Evolutionary conservation across 2,113 vertebrate genomes (phyloP).

Genomic region (Periophthalmodon schlosseri): DNA sequence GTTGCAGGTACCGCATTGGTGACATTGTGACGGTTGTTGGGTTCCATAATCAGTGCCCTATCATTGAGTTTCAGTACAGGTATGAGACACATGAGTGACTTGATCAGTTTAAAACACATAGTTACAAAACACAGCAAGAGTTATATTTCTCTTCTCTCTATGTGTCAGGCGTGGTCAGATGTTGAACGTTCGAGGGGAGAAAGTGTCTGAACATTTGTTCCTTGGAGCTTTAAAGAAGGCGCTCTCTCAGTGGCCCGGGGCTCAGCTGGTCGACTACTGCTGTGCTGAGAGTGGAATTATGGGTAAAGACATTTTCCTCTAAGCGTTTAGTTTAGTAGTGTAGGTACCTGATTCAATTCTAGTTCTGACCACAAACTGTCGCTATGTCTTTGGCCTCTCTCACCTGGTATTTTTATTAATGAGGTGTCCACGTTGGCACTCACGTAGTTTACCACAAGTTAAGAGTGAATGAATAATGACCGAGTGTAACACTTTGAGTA

Average conservation of each 20-base stretch:
- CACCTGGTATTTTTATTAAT: too few species aligned
- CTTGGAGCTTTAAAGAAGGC: constrained; percentile 75
- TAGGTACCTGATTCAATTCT: too few species aligned
- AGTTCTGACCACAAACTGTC: too few species aligned
- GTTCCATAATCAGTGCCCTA: constrained; percentile 85
- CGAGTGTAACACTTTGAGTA: background rate
- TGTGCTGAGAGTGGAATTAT: constrained; percentile 87
- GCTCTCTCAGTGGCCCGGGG: constrained; percentile 82
- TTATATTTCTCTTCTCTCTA: background rate
- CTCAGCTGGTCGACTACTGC: constrained; percentile 85
- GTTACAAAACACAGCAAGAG: too few species aligned
- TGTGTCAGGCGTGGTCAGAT: constrained; percentile 78
- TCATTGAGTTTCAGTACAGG: constrained; percentile 86
- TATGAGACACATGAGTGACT: constrained; percentile 41
- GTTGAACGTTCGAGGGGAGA: constrained; percentile 87
- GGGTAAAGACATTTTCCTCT: constrained; percentile 73
- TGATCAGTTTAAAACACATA: too few species aligned
- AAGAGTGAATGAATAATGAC: background rate
- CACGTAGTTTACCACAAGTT: background rate
- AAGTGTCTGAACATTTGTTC: constrained; percentile 81
- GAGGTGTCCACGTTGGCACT: too few species aligned
- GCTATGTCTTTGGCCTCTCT: too few species aligned
- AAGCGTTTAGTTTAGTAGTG: too few species aligned
- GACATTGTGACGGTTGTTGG: constrained; percentile 84
- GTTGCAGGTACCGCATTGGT: constrained; percentile 80